phyloP scores from a whole-genome alignment of 37 sponge, comb jelly and placozoan genomes.

The Bolinopsis microptera region DNA sequence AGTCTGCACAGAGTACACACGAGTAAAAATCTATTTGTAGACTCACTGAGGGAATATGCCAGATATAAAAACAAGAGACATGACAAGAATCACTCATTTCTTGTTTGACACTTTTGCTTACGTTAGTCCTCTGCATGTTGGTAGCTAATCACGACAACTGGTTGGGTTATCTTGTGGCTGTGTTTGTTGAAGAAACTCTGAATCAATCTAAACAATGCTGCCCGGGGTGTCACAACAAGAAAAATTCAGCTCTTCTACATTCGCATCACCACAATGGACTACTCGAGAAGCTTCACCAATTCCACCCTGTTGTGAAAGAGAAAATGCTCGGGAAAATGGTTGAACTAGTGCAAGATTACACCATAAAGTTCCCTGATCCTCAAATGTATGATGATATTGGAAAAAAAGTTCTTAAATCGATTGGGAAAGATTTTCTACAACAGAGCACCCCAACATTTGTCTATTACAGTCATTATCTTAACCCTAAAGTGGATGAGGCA shows the following conservation, averaged over 20 bases:
- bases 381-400: not conserved
- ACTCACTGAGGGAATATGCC: not conserved
- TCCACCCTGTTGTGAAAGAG: not conserved
- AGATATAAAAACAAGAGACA: not conserved
- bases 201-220: not conserved
- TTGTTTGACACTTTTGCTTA: not conserved
- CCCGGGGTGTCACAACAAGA: not conserved
- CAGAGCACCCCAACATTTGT: not conserved
- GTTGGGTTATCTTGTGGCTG: slow-evolving; percentile 27
- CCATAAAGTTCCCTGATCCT: not conserved
- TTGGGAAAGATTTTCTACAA: slow-evolving; percentile 2
- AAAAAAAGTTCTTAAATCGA: not conserved
- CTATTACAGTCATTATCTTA: slow-evolving; percentile 12
- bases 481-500: not conserved
- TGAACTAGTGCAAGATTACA: not conserved
- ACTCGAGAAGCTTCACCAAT: not conserved
- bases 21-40: not conserved
- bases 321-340: not conserved
- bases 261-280: not conserved
- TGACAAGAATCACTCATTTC: not conserved
- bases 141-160: slow-evolving; percentile 8
- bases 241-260: slow-evolving; percentile 10
- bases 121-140: not conserved
- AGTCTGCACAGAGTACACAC: not conserved
- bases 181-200: not conserved